Conservation (phyloP, 2,113 vertebrate species). For the Tragelaphus imberbis region DNA sequence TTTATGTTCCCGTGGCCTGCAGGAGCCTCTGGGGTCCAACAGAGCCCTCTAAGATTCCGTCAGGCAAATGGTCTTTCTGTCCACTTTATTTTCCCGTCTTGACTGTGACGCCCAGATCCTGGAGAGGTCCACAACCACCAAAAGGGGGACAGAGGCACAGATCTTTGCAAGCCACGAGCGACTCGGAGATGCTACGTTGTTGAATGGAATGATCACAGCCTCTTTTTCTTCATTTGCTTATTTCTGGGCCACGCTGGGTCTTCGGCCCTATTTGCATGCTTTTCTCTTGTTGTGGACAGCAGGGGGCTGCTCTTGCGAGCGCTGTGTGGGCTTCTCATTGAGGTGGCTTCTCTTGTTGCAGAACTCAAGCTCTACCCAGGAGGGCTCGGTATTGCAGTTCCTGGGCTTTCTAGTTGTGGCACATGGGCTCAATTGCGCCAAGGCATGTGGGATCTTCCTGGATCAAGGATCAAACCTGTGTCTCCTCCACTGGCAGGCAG, state of each 20-base stretch:
- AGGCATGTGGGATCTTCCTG: neutral
- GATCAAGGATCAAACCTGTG: neutral
- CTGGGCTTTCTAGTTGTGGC: accelerated
- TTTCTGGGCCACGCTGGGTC: neutral
- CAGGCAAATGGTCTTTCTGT: neutral
- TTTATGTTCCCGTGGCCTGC: accelerated
- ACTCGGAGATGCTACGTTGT: accelerated
- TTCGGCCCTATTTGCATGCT: accelerated
- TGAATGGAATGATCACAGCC: accelerated
- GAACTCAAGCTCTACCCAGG: neutral
- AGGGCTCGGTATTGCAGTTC: accelerated
- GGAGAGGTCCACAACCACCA: accelerated
- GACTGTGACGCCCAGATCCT: no score
- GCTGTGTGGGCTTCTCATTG: accelerated
- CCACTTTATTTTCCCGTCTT: accelerated
- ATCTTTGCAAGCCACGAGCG: accelerated
- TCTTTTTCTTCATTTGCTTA: neutral
- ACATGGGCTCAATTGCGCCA: accelerated
- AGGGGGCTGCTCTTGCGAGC: accelerated
- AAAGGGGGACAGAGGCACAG: accelerated
- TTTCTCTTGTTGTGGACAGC: neutral
- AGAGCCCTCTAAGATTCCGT: neutral
- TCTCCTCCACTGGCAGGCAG: accelerated
- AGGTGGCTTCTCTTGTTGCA: neutral
- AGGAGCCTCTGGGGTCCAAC: accelerated